These are phyloP conservation scores for Erynnis tages DNA, from an alignment of 2,888 invertebrate species.

Conservation along the genomic window DNA sequence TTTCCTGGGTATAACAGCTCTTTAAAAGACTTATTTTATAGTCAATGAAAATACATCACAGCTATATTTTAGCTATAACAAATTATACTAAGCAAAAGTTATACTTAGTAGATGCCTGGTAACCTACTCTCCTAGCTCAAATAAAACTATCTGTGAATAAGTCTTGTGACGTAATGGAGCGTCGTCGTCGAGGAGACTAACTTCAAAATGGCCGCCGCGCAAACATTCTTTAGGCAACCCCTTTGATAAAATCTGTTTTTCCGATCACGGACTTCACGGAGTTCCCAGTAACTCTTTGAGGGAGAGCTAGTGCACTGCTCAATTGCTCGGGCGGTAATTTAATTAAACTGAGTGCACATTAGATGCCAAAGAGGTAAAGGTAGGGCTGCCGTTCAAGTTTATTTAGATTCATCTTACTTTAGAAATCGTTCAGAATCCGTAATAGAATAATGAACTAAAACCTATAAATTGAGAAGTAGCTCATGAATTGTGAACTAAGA, in stretches of 20 bases:
- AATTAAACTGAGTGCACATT: constrained; percentile 66
- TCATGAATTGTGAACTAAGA: too few species aligned
- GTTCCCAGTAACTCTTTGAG: constrained; percentile 43
- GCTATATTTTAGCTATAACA: too few species aligned
- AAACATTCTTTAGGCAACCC: constrained; percentile 19
- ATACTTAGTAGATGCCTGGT: too few species aligned
- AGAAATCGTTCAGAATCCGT: background rate
- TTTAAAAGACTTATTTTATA: too few species aligned
- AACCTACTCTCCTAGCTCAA: background rate
- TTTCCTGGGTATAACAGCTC: too few species aligned
- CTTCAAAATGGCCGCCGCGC: constrained; percentile 18
- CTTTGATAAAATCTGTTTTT: constrained; percentile 22
- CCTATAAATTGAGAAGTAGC: background rate
- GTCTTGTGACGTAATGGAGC: constrained; percentile 10
- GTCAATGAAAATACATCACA: too few species aligned
- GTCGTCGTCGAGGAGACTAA: background rate
- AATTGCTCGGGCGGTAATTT: constrained; percentile 59
- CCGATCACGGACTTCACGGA: constrained; percentile 20
- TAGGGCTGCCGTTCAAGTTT: constrained; percentile 36
- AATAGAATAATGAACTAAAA: background rate
- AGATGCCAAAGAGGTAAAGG: constrained; percentile 54
- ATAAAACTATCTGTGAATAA: constrained; percentile 1
- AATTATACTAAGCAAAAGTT: too few species aligned
- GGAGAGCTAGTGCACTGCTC: constrained; percentile 46
- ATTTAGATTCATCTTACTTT: background rate